These are phyloP conservation scores for Erpobdella octoculata DNA, from an alignment of 2,888 invertebrate species.

Conservation along the genomic window DNA sequence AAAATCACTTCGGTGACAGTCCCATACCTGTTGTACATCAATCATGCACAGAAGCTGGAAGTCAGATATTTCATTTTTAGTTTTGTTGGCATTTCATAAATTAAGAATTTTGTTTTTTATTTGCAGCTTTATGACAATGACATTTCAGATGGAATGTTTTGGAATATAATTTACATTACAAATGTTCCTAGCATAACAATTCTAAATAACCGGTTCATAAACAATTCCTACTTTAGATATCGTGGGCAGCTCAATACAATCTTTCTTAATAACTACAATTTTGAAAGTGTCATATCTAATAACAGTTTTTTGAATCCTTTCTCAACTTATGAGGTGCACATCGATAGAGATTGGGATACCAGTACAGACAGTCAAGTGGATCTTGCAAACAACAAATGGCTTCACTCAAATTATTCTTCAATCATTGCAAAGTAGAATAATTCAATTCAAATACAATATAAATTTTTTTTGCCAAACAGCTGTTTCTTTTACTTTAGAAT, in stretches of 20 bases:
- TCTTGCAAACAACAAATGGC: constrained; percentile 18
- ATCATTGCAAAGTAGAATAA: neutral
- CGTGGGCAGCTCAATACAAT: neutral
- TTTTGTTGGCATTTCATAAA: neutral
- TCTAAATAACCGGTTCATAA: neutral
- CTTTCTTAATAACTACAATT: neutral
- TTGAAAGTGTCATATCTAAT: neutral
- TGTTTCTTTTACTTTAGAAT: no score
- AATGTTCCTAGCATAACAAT: neutral
- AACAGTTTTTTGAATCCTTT: constrained; percentile 11
- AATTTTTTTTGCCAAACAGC: neutral
- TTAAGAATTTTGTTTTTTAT: neutral
- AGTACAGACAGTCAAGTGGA: neutral
- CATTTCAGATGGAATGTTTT: neutral
- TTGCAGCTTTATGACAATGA: neutral
- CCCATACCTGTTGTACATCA: no score
- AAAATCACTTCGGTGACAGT: no score
- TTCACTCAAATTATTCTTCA: neutral
- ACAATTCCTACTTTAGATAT: neutral
- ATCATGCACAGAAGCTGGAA: neutral
- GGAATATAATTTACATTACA: neutral
- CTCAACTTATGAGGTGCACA: neutral
- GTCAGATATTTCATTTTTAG: neutral
- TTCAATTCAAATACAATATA: neutral
- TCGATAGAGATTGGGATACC: neutral